phyloP scores from a whole-genome alignment of 2,888 invertebrate species.

The Mayetiola destructor region DNA sequence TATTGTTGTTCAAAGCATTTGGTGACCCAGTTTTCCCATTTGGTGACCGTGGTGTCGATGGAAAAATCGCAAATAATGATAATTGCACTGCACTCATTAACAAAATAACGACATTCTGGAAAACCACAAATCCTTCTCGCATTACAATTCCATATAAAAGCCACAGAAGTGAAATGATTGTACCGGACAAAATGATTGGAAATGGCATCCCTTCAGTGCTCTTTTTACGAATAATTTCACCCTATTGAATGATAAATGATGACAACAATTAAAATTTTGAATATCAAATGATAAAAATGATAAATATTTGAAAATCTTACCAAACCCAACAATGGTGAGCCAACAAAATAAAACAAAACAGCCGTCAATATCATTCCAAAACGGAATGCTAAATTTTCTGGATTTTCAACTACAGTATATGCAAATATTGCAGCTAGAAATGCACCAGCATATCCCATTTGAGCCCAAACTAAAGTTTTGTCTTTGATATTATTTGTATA shows the following conservation, averaged over 20 bases:
- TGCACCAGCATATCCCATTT: constrained; percentile 41
- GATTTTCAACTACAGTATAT: constrained; percentile 51
- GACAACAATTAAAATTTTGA: not conserved
- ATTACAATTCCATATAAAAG: constrained; percentile 30
- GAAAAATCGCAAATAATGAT: constrained; percentile 53
- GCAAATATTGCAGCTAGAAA: constrained; percentile 44
- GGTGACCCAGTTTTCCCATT: constrained; percentile 27
- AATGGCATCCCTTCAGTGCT: constrained; percentile 80
- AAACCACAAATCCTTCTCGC: constrained; percentile 27
- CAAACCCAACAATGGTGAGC: constrained; percentile 53
- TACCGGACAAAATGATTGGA: constrained; percentile 69
- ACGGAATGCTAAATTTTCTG: constrained; percentile 47
- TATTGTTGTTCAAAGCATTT: constrained; percentile 16
- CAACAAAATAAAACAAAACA: constrained; percentile 50
- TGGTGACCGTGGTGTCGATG: constrained; percentile 36
- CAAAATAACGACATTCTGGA: constrained; percentile 54
- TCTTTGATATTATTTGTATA: constrained; percentile 41
- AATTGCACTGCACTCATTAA: constrained; percentile 47
- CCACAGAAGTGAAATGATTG: constrained; percentile 45
- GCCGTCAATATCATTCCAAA: constrained; percentile 56
- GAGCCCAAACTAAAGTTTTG: constrained; percentile 40
- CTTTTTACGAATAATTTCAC: constrained; percentile 59
- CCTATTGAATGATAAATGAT: constrained; percentile 20
- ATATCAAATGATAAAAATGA: not conserved
- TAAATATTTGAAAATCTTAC: constrained; percentile 36